Evolutionary conservation across 2,113 vertebrate genomes (phyloP).

Genomic region (Labeo catla): DNA sequence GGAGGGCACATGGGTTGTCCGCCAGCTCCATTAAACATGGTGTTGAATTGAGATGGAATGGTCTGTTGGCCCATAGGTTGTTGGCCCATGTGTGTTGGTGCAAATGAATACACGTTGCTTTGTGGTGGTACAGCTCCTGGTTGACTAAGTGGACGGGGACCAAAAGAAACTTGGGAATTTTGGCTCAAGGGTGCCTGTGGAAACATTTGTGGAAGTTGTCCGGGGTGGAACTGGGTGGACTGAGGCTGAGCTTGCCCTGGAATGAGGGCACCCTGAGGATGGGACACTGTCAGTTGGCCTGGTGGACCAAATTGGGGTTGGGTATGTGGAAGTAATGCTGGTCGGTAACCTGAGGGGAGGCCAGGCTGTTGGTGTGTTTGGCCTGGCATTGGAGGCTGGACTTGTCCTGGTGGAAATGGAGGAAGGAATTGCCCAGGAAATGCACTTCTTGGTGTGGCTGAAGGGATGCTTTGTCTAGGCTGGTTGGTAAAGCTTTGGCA

Average conservation of each 20-base stretch:
- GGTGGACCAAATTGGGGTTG: slow-evolving; percentile 41
- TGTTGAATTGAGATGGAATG: slow-evolving; percentile 26
- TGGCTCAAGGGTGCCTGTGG: slow-evolving; percentile 44
- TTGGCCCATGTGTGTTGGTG: slow-evolving; percentile 11
- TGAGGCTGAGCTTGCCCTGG: slow-evolving; percentile 30
- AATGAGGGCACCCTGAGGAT: slow-evolving; percentile 6
- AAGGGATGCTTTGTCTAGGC: not conserved
- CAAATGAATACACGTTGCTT: slow-evolving; percentile 18
- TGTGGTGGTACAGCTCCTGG: slow-evolving; percentile 22
- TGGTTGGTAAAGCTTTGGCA: slow-evolving; percentile 42
- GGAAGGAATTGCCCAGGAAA: slow-evolving; percentile 32
- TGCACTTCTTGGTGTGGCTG: slow-evolving; percentile 2
- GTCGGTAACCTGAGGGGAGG: not conserved
- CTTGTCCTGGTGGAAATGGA: slow-evolving; percentile 20
- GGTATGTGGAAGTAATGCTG: not conserved
- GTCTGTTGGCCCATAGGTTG: slow-evolving; percentile 22
- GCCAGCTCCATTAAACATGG: slow-evolving; percentile 38
- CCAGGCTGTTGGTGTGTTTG: not conserved
- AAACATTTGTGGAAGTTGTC: slow-evolving; percentile 24
- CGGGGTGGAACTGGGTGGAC: slow-evolving; percentile 22
- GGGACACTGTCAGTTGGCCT: not conserved
- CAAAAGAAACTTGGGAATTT: slow-evolving; percentile 33
- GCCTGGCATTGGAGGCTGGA: slow-evolving; percentile 11
- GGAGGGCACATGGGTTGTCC: not conserved
- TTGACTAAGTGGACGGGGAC: not conserved